A percentile compares a stretch with the other conserved stretches of the same genome.
These are phyloP conservation scores for Grammomys surdaster DNA, from an alignment of 2,113 vertebrate species.

Conservation along the genomic window DNA sequence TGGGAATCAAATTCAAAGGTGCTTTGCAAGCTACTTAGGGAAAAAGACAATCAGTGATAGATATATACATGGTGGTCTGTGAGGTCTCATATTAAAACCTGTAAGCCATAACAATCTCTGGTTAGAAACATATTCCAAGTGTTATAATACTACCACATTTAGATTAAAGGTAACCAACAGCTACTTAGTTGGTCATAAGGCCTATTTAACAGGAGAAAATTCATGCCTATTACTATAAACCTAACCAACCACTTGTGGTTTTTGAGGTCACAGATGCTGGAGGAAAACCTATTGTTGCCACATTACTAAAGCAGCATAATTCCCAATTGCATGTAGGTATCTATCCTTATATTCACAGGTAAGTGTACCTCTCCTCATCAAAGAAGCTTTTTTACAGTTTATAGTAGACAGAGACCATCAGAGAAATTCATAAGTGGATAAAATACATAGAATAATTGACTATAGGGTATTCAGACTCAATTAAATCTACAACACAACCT, in stretches of 20 bases:
- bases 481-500: neutral
- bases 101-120: neutral
- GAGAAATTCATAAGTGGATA: neutral
- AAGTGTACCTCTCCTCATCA: neutral
- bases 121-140: neutral
- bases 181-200: neutral
- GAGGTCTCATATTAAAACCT: too few species aligned
- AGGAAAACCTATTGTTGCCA: neutral
- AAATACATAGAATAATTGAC: neutral
- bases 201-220: neutral
- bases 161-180: neutral
- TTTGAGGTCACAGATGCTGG: neutral
- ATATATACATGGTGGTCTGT: too few species aligned
- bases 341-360: neutral
- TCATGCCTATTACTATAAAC: neutral
- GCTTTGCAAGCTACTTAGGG: neutral
- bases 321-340: neutral
- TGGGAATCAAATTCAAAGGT: neutral
- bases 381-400: neutral
- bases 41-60: neutral
- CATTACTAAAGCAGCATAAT: neutral
- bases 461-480: neutral
- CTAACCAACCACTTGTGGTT: neutral
- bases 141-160: neutral
- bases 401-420: neutral